Conservation (phyloP, 2,888 invertebrate species). For the Melanophora roralis region DNA sequence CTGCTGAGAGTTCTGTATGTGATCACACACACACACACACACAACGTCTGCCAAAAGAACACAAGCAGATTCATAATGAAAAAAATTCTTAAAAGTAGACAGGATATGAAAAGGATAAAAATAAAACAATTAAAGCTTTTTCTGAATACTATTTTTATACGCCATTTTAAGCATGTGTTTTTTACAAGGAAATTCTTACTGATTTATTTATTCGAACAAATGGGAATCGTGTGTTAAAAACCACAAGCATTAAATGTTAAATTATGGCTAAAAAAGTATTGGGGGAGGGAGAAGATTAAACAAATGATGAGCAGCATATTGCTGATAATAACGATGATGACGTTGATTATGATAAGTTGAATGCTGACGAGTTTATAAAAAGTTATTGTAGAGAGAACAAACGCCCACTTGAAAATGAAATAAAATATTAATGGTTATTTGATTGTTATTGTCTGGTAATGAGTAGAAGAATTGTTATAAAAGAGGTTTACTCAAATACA, state of each 20-base stretch:
- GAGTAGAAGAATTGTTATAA: constrained; percentile 25
- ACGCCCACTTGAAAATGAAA: constrained; percentile 63
- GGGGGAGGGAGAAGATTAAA: neutral
- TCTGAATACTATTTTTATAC: constrained; percentile 54
- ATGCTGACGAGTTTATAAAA: constrained; percentile 38
- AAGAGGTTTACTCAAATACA: constrained; percentile 8
- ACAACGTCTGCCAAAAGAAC: constrained; percentile 42
- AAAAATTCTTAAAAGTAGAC: constrained; percentile 7
- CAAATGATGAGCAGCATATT: constrained; percentile 20
- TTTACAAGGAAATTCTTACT: constrained; percentile 46
- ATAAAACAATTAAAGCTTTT: constrained; percentile 55
- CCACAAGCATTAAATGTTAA: neutral
- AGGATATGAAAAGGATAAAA: constrained; percentile 55
- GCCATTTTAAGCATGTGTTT: constrained; percentile 45
- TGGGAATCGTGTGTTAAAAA: constrained; percentile 18
- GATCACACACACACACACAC: neutral
- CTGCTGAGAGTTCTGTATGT: constrained; percentile 31
- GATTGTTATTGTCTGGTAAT: constrained; percentile 53
- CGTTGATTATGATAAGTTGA: constrained; percentile 37
- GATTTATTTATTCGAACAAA: constrained; percentile 23
- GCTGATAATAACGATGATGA: neutral
- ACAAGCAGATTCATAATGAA: constrained; percentile 17
- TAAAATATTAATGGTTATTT: constrained; percentile 44
- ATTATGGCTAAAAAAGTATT: neutral
- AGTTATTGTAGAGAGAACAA: constrained; percentile 53